Percentiles rank a stretch among this genome's conserved stretches.
Evolutionary conservation across 2,113 vertebrate species (phyloP).

Genomic region (Ia io): DNA sequence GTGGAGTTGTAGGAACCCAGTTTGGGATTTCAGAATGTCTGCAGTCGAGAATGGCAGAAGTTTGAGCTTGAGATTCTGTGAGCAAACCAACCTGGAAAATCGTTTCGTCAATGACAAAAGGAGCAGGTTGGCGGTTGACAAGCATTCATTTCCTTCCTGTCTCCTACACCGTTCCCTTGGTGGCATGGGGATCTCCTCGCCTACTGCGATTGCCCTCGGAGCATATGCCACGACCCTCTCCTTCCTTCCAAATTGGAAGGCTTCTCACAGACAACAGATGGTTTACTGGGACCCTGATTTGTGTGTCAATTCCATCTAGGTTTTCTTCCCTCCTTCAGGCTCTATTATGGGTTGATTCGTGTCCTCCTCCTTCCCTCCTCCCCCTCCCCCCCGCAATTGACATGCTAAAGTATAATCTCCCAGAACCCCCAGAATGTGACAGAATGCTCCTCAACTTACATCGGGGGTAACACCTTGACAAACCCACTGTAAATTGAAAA

Average conservation of each 20-base stretch:
- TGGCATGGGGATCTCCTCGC: accelerated
- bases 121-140: background rate
- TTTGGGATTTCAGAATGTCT: background rate
- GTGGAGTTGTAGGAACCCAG: background rate
- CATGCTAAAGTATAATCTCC: no score
- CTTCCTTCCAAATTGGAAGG: background rate
- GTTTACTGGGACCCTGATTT: background rate
- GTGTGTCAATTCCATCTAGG: background rate
- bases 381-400: background rate
- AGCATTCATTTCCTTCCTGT: background rate
- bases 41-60: background rate
- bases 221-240: background rate
- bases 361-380: background rate
- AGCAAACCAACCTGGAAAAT: background rate
- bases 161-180: background rate
- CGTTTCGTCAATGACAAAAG: background rate
- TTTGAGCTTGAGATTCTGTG: background rate
- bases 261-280: background rate
- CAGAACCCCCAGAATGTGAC: background rate
- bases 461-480: no score
- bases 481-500: background rate
- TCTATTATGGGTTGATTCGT: background rate
- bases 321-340: background rate
- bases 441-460: background rate
- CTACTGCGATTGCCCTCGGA: background rate